Evolutionary conservation across 2,797 vertebrate species (phyloP), one percentile per base, ranked within the genome.

Genomic region (Zenarchopterus dispar): DNA sequence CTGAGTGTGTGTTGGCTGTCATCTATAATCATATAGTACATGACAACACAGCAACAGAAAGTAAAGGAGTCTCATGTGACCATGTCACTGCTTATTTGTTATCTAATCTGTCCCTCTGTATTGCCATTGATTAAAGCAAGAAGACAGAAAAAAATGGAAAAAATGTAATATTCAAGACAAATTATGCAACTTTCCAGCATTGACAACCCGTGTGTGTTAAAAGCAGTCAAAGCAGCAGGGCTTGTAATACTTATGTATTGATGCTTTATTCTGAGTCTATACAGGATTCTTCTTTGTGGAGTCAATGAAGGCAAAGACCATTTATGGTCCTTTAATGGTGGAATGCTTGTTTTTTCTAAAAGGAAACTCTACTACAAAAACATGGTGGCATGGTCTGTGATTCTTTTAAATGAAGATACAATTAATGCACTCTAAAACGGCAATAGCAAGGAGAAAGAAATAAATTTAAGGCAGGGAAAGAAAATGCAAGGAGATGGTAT

Each of bases 51-150:
- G 1, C 23, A 76, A 71, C 70, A 54, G 65, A 68, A 56, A 53
- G 75, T 24, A 42, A 77, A 62, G 50, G 61, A 75, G 67, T 78
- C 78, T 82, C 81, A 55, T 55, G 72, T 79, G 77, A 66, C 68
- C 68, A 22, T 81, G 88, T 88, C 87, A 83, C 76, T 84, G 64
- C 86, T 83, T 87, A 85, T 90, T 88, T 89, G 79, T 78, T 60
- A 81, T 85, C 78, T 80, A 88, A 90, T 89, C 83, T 77, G 67
- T 90, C 74, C 82, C 62, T 66, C 71, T 77, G 67, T 72, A 84
- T 83, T 75, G 82, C 76, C 80, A 86, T 83, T 86, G 84, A 91
- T 89, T 85, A 74, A 56, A 75, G 70, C 54, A 50, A 70, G 62
- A 43, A 67, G 72, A 52, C 62, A 70, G 49, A 49, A 50, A 69